Evolutionary conservation across 2,797 vertebrate species (phyloP), one percentile per base, ranked within the genome.

Genomic region (Gobio occitaniae): DNA sequence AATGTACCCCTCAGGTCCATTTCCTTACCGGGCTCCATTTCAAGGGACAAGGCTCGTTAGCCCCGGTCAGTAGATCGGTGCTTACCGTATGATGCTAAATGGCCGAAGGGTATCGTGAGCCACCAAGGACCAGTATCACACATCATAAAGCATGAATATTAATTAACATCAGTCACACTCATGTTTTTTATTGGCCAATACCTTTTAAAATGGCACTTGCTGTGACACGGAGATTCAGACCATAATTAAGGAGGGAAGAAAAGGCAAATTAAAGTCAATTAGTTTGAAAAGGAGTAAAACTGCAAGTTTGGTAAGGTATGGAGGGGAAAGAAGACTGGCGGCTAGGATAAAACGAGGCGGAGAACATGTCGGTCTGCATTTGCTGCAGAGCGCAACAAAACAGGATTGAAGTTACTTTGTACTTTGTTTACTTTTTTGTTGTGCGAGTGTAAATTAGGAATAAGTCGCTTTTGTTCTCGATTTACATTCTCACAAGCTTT

Each of bases 141-240:
- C 92, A 80, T 92, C 93, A 95, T 96, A 95, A 95, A 95, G 91
- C 92, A 72, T 87, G 61, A 90, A 93, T 95, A 95, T 95, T 94
- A 96, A 96, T 95, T 95, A 95, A 94, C 91, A 92, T 92, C 88
- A 89, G 87, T 87, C 91, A 91, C 93, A 93, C 90, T 91, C 91
- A 65, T 83, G 80, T 89, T 90, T 93, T 95, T 95, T 93, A 95
- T 91, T 91, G 90, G 92, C 78, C 88, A 93, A 93, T 93, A 91
- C 88, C 87, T 93, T 94, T 95, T 93, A 92, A 95, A 95, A 93
- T 89, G 91, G 91, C 91, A 91, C 88, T 90, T 89, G 89, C 88
- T 79, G 89, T 86, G 54, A 90, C 88, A 80, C 81, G 87, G 29
- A 54, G 89, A 92, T 91, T 92, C 90, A 89, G 87, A 89, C 89